phyloP scores from a whole-genome alignment of 2,888 invertebrate species.

The Apodemia duryi region DNA sequence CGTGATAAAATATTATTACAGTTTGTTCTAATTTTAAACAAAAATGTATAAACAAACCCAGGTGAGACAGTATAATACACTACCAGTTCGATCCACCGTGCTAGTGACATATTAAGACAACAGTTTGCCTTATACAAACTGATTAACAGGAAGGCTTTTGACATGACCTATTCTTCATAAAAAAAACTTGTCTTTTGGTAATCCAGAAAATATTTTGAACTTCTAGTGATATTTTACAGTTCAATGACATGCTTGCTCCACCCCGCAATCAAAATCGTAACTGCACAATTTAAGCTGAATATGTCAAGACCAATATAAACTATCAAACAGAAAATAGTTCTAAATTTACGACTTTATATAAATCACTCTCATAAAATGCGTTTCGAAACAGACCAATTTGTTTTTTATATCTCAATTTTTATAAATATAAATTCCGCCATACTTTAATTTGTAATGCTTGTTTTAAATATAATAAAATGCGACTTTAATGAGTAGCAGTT shows the following conservation, averaged over 20 bases:
- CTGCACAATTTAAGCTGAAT: not conserved
- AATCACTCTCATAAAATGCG: not conserved
- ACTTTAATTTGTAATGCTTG: slow-evolving; percentile 11
- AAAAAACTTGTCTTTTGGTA: not conserved
- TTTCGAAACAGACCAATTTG: not conserved
- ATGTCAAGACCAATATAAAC: not conserved
- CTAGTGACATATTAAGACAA: too few species aligned
- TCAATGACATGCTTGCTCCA: not conserved
- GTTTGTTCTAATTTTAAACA: too few species aligned
- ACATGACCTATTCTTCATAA: not conserved
- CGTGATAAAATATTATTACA: too few species aligned
- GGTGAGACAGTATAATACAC: too few species aligned
- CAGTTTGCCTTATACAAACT: too few species aligned
- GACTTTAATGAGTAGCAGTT: slow-evolving; percentile 54
- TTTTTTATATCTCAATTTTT: slow-evolving; percentile 14
- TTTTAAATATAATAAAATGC: slow-evolving; percentile 33
- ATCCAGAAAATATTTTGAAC: not conserved
- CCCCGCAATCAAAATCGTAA: not conserved
- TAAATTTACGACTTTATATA: not conserved
- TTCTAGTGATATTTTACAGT: not conserved
- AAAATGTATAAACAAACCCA: too few species aligned
- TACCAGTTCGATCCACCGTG: too few species aligned
- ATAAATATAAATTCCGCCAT: slow-evolving; percentile 8
- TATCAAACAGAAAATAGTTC: not conserved
- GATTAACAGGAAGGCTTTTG: not conserved